phyloP scores from a whole-genome alignment of 2,113 vertebrate species.

The Mionectes macconnelli region DNA sequence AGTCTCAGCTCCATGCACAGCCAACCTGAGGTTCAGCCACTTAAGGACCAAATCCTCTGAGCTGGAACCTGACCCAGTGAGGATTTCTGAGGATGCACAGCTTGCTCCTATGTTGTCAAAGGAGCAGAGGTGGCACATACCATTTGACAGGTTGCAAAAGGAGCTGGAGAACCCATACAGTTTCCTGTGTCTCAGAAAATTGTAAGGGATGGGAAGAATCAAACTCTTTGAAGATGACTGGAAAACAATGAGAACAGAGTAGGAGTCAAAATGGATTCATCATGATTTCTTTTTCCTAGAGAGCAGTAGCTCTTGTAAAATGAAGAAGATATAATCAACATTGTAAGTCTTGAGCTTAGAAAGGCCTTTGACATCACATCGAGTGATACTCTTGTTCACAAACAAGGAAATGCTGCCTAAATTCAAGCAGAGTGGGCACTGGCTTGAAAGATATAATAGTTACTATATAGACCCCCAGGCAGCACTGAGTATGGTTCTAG shows the following conservation, averaged over 20 bases:
- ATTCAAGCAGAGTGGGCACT: background rate
- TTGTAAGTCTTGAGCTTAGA: background rate
- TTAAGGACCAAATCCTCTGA: background rate
- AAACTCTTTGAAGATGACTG: background rate
- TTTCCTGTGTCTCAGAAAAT: background rate
- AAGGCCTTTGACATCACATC: background rate
- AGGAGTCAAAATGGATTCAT: background rate
- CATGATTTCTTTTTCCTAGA: background rate
- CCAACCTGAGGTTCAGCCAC: background rate
- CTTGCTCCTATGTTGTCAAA: background rate
- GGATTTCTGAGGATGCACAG: background rate
- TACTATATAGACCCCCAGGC: background rate
- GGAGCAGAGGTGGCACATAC: background rate
- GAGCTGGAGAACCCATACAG: background rate
- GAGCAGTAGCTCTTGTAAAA: background rate
- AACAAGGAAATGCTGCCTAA: background rate
- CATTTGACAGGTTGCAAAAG: background rate
- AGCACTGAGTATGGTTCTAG: background rate
- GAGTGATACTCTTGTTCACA: background rate
- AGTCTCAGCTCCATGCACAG: background rate
- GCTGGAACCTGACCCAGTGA: fast-evolving
- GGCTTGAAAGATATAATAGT: background rate
- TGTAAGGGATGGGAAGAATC: background rate
- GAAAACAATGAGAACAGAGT: background rate
- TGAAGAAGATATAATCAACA: background rate